Base-by-base conservation (phyloP, 2,888 invertebrate genomes). In the Euclidia mi region DNA sequence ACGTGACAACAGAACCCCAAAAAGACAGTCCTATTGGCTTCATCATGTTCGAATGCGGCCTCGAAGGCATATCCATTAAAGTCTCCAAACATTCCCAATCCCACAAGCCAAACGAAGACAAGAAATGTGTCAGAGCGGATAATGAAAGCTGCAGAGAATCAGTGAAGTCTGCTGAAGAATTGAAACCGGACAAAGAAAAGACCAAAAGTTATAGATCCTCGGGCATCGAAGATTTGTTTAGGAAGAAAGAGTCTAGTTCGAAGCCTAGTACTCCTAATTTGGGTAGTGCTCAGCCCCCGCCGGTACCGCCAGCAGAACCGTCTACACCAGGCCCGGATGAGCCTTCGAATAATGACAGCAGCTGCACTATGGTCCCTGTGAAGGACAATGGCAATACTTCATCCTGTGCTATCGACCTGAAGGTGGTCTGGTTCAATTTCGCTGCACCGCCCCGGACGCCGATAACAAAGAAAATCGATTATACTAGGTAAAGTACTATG, bases 11-110 rank as follows among this genome's bases (percentile, higher is more conserved):
- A 1, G 95, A 96, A 46, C 88, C 91, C 20, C 94, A 95, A 70
- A 95, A 95, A 28, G 94, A 97, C 58, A 96, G 96, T 71, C 96
- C 96, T 55, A 94, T 98, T 52, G 98, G 98, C 14, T 99, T 98
- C 84, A 98, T 99, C 49, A 99, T 99, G 99, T 98, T 98, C 82
- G 99, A 99, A 89, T 98, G 98, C 83, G 99, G 99, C 0, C 91
- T 99, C 29, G 99, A 99, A 91, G 98, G 98, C 0, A 97, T 99
- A 11, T 96, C 97, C 7, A 95, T 99, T 12, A 98, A 98, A 84
- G 95, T 95, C 3, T 90, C 91, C 28, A 96, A 97, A 74, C 96
- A 97, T 71, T 97, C 97, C 0, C 96, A 97, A 79, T 96, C 97
- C 56, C 97, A 97, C 77, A 97, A 97, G 80, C 95, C 96, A 0